Evolutionary conservation across 2,113 vertebrate genomes (phyloP), one percentile per base, ranked within the genome.

Genomic region (Orthonyx spaldingii): DNA sequence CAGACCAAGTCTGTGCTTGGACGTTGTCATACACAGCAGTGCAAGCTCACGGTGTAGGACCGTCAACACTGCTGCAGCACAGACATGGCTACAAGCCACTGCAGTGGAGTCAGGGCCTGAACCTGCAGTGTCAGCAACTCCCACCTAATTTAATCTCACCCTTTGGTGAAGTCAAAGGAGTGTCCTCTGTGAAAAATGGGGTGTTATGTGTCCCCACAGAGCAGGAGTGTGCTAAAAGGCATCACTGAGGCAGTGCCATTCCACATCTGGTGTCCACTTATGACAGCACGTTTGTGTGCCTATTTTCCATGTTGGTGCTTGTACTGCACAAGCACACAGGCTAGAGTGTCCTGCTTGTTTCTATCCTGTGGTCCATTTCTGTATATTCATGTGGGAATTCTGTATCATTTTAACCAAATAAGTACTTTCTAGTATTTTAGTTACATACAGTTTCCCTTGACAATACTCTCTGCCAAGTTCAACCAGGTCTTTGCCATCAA

Each of bases 1-100:
- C 0, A 0, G 47, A 30, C 13, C 13, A 27, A 13, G 11, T 13
- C 32, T n/a, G 21, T 3, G 1, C 11, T 24, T 3, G 3, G 33
- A 12, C 22, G 52, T 16, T 61, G 41, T 74, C 16, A 32, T 0
- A 2, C 16, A 55, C 6, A 55, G 26, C 12, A 28, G 16, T 13
- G 11, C 44, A 57, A 61, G 18, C 5, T 33, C 2, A 0, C 15
- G 20, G 3, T 2, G 0, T 16, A 19, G 56, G 27, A 50, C 18
- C 6, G 18, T 19, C 35, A 52, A 16, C 13, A 12, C 6, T 44
- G 24, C 33, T 35, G 37, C 8, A 24, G 12, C 16, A 21, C 2
- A 3, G 28, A 6, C 15, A 11, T 18, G 8, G 39, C 28, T 88
- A 35, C 4, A 42, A 21, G 23, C 33, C 41, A 42, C 35, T 26